phyloP scores from a whole-genome alignment of 2,113 vertebrate species.

The Oplegnathus fasciatus region DNA sequence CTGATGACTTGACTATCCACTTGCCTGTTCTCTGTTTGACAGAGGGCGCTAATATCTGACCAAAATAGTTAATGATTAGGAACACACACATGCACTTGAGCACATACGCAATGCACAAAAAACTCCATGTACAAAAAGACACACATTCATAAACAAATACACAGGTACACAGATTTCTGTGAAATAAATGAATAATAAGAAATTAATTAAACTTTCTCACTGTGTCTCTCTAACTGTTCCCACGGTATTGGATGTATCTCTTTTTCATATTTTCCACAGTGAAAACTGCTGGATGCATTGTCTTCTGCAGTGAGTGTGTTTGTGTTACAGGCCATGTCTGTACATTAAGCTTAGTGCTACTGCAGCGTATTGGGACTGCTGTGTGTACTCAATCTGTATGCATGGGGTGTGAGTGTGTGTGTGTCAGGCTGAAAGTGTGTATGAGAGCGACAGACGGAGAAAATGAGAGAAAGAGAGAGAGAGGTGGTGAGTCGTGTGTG shows the following conservation, averaged over 20 bases:
- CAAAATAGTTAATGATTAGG: constrained; percentile 6
- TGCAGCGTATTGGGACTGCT: constrained; percentile 65
- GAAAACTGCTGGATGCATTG: constrained; percentile 23
- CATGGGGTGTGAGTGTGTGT: constrained; percentile 45
- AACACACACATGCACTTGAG: background rate
- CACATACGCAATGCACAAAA: background rate
- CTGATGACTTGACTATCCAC: background rate
- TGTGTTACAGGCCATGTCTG: constrained; percentile 56
- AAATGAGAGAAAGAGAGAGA: constrained; percentile 39
- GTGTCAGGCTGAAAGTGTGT: constrained; percentile 40
- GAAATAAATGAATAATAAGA: background rate
- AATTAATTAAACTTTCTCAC: background rate
- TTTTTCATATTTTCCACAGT: background rate
- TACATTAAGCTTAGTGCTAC: constrained; percentile 64
- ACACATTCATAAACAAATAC: background rate
- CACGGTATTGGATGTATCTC: background rate
- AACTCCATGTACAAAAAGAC: background rate
- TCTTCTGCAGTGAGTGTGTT: constrained; percentile 46
- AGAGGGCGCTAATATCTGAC: constrained; percentile 38
- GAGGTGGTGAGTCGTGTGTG: constrained; percentile 48
- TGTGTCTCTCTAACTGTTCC: background rate
- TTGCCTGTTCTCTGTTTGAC: constrained; percentile 11
- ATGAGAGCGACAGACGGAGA: constrained; percentile 44
- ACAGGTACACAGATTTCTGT: background rate
- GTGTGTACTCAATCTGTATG: constrained; percentile 74